These are phyloP conservation scores for Branchinecta sandiegonensis DNA, from an alignment of 2,888 invertebrate species.

Conservation along the genomic window DNA sequence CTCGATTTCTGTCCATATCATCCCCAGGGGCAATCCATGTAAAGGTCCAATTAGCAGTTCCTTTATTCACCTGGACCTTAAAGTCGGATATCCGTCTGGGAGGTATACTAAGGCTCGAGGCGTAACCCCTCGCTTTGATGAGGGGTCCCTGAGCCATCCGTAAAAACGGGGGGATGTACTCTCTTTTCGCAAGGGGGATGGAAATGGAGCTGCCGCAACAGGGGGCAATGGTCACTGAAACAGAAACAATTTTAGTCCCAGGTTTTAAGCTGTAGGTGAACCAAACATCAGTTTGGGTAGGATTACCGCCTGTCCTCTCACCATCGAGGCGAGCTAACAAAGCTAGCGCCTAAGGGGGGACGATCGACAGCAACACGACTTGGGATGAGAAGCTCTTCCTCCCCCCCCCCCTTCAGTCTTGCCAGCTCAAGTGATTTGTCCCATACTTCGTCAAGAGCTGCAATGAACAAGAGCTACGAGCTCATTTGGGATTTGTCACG, in stretches of 20 bases:
- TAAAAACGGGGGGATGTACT: conserved; percentile 38
- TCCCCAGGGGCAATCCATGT: conserved; percentile 46
- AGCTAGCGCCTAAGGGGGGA: too few relatives aligned
- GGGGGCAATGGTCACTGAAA: not conserved
- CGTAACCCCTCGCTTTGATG: conserved; percentile 34
- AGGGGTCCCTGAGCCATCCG: conserved; percentile 39
- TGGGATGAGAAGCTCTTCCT: too few relatives aligned
- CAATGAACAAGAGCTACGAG: too few relatives aligned
- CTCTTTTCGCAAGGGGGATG: conserved; percentile 24
- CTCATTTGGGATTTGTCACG: too few relatives aligned
- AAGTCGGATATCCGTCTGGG: conserved; percentile 44
- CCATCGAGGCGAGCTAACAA: too few relatives aligned
- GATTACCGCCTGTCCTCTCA: too few relatives aligned
- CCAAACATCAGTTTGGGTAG: too few relatives aligned
- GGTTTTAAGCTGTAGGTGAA: too few relatives aligned
- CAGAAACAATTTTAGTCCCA: not conserved
- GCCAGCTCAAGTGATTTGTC: too few relatives aligned
- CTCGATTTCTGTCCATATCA: conserved; percentile 32
- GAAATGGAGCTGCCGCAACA: conserved; percentile 39
- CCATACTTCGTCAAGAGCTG: too few relatives aligned
- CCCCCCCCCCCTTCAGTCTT: too few relatives aligned
- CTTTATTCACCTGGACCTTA: conserved; percentile 36
- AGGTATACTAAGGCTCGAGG: conserved; percentile 30
- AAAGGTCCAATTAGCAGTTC: conserved; percentile 40
- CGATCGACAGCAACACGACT: too few relatives aligned